These are phyloP conservation scores for Vanessa tameamea DNA, from an alignment of 1,140 invertebrate genomes.

Conservation along the genomic window DNA sequence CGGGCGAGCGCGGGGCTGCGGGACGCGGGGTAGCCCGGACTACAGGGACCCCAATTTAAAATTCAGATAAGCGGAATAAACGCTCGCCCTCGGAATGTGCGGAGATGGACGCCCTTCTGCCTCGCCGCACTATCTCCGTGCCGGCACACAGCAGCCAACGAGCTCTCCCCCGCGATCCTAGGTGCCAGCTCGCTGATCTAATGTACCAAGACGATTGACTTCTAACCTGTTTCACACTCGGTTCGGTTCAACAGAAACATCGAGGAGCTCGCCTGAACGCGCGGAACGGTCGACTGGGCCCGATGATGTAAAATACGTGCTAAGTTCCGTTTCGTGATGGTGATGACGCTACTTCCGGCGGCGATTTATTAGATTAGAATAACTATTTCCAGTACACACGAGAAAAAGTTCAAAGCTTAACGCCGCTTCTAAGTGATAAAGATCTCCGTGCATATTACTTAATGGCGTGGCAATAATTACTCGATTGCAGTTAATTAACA, in stretches of 20 bases:
- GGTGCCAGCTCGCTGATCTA: neutral
- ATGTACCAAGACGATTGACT: constrained; percentile 19
- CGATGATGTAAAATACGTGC: neutral
- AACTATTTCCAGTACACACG: neutral
- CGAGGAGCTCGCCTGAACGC: neutral
- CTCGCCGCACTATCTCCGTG: constrained; percentile 9
- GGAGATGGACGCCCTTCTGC: constrained; percentile 25
- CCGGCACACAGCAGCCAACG: constrained; percentile 6
- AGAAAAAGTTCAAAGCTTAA: constrained; percentile 15
- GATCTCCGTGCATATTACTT: constrained; percentile 21
- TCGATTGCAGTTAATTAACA: constrained; percentile 10
- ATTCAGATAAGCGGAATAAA: constrained; percentile 78
- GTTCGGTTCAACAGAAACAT: neutral
- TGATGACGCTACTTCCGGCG: neutral
- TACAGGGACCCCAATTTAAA: constrained; percentile 65
- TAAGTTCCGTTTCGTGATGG: constrained; percentile 4
- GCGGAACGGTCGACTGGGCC: neutral
- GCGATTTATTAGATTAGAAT: no score
- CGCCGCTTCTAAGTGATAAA: constrained; percentile 2
- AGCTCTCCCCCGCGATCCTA: neutral
- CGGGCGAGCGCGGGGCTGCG: constrained; percentile 24
- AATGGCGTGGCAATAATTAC: constrained; percentile 18
- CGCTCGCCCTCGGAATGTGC: constrained; percentile 54
- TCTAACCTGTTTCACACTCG: neutral
- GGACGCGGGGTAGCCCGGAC: constrained; percentile 20